Conservation (phyloP, 1,140 invertebrate species). For the Portunus trituberculatus region DNA sequence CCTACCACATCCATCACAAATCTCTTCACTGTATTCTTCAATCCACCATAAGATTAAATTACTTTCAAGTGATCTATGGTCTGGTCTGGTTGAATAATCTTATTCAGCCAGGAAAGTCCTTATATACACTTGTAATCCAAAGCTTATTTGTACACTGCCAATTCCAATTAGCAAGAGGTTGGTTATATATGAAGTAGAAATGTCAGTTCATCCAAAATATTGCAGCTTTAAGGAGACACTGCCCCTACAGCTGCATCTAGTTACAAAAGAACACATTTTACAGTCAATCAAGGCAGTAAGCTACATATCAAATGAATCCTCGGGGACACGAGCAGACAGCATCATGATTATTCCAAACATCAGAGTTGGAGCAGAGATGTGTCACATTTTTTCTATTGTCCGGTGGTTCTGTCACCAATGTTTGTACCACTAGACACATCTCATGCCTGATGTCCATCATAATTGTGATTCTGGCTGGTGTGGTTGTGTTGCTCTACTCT, state of each 20-base stretch:
- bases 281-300: conserved; percentile 3
- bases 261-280: conserved; percentile 57
- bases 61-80: conserved; percentile 28
- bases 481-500: conserved; percentile 13
- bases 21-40: conserved; percentile 44
- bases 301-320: neutral
- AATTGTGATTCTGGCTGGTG: conserved; percentile 44
- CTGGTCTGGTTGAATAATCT: conserved; percentile 28
- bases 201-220: conserved; percentile 52
- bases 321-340: conserved; percentile 32
- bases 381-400: conserved; percentile 44
- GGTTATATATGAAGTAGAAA: conserved; percentile 53
- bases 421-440: conserved; percentile 40
- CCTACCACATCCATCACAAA: neutral
- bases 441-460: conserved; percentile 39
- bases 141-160: conserved; percentile 42
- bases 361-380: conserved; percentile 38
- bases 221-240: conserved; percentile 41
- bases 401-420: conserved; percentile 55
- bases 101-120: conserved; percentile 39
- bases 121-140: conserved; percentile 37
- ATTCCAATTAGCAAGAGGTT: neutral
- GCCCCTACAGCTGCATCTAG: conserved; percentile 21
- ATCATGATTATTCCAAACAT: conserved; percentile 48
- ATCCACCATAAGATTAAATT: conserved; percentile 25